Conservation (phyloP, 2,888 invertebrate genomes). For the Sarcophaga carnaria region DNA sequence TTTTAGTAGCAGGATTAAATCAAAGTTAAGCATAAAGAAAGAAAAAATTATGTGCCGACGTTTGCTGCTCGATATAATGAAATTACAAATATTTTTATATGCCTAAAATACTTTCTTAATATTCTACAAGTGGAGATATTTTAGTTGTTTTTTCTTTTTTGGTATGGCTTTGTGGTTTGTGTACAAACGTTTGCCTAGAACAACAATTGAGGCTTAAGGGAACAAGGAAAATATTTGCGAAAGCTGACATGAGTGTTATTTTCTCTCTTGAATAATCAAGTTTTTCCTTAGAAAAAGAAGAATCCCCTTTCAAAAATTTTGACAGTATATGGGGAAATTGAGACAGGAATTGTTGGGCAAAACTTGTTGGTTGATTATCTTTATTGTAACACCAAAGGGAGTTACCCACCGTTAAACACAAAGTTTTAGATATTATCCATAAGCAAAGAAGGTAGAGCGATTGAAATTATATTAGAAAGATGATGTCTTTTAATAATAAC, state of each 20-base stretch:
- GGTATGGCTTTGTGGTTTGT: no score
- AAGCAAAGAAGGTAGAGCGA: no score
- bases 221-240: constrained; percentile 4
- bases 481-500: constrained; percentile 32
- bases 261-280: background rate
- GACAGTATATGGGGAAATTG: background rate
- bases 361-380: background rate
- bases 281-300: background rate
- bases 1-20: constrained; percentile 63
- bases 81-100: constrained; percentile 42
- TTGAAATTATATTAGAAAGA: constrained; percentile 34
- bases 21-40: constrained; percentile 45
- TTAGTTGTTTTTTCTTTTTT: background rate
- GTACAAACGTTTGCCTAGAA: background rate
- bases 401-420: background rate
- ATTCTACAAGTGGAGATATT: constrained; percentile 23
- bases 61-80: constrained; percentile 45
- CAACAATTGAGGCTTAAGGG: background rate
- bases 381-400: constrained; percentile 12
- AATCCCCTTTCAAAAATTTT: background rate
- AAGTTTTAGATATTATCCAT: no score
- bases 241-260: constrained; percentile 46
- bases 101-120: constrained; percentile 30
- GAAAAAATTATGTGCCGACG: constrained; percentile 40
- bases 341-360: background rate